A percentile compares a stretch with the other conserved stretches of the same genome.
These are phyloP conservation scores for Stratiomys singularior DNA, from an alignment of 2,888 invertebrate species.

Conservation along the genomic window DNA sequence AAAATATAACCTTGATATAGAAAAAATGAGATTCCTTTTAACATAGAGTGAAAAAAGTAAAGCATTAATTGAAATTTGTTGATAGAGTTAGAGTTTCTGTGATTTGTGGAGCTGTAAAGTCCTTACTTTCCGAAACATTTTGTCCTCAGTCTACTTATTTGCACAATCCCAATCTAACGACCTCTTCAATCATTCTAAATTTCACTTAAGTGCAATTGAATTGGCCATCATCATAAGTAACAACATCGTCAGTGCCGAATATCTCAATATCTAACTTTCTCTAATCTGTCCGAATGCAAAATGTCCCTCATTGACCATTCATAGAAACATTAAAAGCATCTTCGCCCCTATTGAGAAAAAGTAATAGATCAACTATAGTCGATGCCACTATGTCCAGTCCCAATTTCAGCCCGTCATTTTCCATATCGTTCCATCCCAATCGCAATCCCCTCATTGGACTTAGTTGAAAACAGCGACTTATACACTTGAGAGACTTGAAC, in stretches of 20 bases:
- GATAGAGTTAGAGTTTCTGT: too few species aligned
- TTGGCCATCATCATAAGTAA: slow-evolving; percentile 39
- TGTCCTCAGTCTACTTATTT: too few species aligned
- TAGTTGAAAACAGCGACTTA: slow-evolving; percentile 34
- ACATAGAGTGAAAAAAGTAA: too few species aligned
- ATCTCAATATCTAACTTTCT: neutral
- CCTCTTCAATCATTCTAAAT: slow-evolving; percentile 39
- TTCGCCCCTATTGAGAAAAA: neutral
- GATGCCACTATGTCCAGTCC: neutral
- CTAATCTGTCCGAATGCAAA: slow-evolving; percentile 40
- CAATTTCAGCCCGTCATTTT: slow-evolving; percentile 8
- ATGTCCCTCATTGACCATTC: slow-evolving; percentile 39
- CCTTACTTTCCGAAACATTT: too few species aligned
- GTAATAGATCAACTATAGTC: slow-evolving; percentile 23
- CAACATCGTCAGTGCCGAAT: slow-evolving; percentile 15
- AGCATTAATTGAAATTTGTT: too few species aligned
- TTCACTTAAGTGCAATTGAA: slow-evolving; percentile 36
- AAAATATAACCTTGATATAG: too few species aligned
- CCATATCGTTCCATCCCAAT: slow-evolving; percentile 20
- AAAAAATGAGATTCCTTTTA: too few species aligned
- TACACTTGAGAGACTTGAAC: neutral
- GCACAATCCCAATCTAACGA: slow-evolving; percentile 31
- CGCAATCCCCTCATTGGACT: slow-evolving; percentile 14
- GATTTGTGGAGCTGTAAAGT: too few species aligned
- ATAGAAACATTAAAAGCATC: slow-evolving; percentile 36